phyloP scores from a whole-genome alignment of 1,140 invertebrate genomes.

The Heliconius eleuchia region DNA sequence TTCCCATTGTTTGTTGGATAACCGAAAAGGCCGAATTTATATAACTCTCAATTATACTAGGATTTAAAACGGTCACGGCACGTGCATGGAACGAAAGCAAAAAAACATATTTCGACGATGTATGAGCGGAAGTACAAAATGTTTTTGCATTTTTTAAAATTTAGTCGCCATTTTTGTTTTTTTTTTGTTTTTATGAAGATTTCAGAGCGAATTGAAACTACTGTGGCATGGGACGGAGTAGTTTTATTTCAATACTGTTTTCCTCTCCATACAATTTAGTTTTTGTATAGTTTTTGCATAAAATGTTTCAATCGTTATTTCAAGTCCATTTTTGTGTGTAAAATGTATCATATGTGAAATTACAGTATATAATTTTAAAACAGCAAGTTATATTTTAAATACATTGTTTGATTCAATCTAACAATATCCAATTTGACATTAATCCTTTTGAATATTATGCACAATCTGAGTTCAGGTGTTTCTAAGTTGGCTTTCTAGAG shows the following conservation, averaged over 20 bases:
- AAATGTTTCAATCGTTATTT: neutral
- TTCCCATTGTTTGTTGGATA: slow-evolving; percentile 37
- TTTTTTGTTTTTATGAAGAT: neutral
- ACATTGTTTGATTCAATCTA: too few species aligned
- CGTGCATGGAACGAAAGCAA: slow-evolving; percentile 46
- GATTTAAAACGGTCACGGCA: slow-evolving; percentile 59
- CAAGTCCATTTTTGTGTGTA: neutral
- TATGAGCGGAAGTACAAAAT: neutral
- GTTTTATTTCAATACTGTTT: neutral
- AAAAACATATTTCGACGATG: slow-evolving; percentile 10
- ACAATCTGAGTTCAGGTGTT: too few species aligned
- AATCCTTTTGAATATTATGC: too few species aligned
- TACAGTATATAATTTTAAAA: too few species aligned
- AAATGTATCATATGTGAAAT: too few species aligned
- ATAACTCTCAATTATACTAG: slow-evolving; percentile 70
- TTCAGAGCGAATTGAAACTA: slow-evolving; percentile 5
- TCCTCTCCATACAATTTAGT: neutral
- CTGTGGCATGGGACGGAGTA: neutral
- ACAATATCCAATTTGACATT: too few species aligned
- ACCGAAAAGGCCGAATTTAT: slow-evolving; percentile 55
- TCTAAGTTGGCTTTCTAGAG: too few species aligned
- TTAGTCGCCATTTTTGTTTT: neutral
- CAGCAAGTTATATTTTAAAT: too few species aligned
- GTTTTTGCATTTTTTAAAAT: neutral
- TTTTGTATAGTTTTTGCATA: neutral